phyloP scores from a whole-genome alignment of 2,888 invertebrate species.

The Zelleria hepariella region DNA sequence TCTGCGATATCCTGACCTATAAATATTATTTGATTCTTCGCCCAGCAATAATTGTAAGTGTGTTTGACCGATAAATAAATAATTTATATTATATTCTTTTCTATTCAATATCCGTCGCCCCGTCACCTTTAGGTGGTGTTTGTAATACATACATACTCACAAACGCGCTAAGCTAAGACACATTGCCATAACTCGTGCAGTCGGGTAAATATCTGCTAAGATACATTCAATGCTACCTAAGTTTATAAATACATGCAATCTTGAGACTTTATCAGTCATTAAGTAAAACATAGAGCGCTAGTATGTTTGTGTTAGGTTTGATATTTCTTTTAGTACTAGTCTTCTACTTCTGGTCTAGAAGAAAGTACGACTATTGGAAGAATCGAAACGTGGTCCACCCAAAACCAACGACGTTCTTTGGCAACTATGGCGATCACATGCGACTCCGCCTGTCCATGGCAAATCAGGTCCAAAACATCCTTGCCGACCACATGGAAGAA shows the following conservation, averaged over 20 bases:
- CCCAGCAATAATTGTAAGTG: no score
- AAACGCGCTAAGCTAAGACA: background rate
- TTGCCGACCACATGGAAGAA: slow-evolving; percentile 29
- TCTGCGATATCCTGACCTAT: no score
- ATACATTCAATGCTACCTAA: background rate
- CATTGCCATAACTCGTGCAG: background rate
- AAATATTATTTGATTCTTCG: no score
- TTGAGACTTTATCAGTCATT: background rate
- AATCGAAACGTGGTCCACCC: slow-evolving; percentile 28
- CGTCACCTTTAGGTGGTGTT: no score
- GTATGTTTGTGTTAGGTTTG: background rate
- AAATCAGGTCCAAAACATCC: slow-evolving; percentile 26
- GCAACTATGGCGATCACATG: slow-evolving; percentile 37
- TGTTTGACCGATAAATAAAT: no score
- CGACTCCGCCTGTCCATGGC: slow-evolving; percentile 25
- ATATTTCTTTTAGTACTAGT: background rate
- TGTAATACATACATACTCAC: background rate
- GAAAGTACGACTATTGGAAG: slow-evolving; percentile 37
- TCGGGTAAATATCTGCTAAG: background rate
- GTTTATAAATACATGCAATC: background rate
- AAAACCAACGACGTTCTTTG: slow-evolving; percentile 33
- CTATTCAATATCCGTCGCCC: no score
- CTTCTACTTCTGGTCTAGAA: slow-evolving; percentile 14
- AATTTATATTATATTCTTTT: no score
- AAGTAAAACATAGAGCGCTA: background rate